Evolutionary conservation across 2,113 vertebrate species (phyloP).

Genomic region (Cinclus cinclus): DNA sequence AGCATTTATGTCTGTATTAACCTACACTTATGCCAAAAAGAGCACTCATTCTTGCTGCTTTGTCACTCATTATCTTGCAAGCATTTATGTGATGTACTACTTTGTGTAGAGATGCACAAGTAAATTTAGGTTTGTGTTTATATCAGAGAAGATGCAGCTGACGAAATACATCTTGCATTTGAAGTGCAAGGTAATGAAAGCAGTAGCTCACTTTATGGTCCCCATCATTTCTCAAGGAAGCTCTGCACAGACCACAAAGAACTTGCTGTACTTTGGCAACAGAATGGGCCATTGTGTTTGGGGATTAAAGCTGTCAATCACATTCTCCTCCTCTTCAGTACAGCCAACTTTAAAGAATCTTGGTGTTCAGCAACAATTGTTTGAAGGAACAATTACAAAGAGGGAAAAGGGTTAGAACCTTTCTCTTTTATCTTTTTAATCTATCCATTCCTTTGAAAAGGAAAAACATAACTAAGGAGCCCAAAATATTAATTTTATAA

Average conservation of each 20-base stretch:
- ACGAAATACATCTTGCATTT: constrained; percentile 22
- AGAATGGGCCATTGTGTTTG: constrained; percentile 11
- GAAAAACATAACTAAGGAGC: neutral
- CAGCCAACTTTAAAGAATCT: neutral
- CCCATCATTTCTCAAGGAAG: constrained; percentile 17
- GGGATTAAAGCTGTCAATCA: constrained; percentile 7
- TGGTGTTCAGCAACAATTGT: neutral
- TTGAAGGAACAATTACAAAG: constrained; percentile 14
- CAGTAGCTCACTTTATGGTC: neutral
- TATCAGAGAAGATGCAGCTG: neutral
- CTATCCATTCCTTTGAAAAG: neutral
- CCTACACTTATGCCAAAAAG: neutral
- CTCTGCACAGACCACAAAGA: neutral
- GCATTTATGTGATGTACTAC: neutral
- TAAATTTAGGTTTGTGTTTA: constrained; percentile 1
- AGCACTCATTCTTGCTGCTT: neutral
- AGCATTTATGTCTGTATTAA: neutral
- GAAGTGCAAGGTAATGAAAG: neutral
- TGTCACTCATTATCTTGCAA: neutral
- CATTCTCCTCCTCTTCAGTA: neutral
- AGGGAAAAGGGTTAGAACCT: neutral
- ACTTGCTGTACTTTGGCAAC: neutral
- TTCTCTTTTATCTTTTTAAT: constrained; percentile 11
- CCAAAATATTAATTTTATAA: neutral
- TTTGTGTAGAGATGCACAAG: neutral